Percentiles rank a stretch among this genome's conserved stretches.
phyloP scores from a whole-genome alignment of 64 coral and sea anemone genomes.

The Trachythela sp. region DNA sequence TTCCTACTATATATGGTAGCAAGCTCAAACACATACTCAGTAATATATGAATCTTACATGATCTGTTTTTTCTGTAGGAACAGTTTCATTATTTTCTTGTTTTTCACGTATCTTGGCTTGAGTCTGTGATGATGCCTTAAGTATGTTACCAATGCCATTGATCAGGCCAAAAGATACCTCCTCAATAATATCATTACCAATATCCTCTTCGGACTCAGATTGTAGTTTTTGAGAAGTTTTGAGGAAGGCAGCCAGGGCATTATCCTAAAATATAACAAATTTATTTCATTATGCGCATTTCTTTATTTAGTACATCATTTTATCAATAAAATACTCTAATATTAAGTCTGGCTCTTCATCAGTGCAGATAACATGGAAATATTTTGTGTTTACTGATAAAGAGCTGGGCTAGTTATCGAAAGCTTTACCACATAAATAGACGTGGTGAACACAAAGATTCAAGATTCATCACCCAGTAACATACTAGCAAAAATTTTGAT shows the following conservation, averaged over 20 bases:
- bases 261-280: neutral
- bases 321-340: too few relatives aligned
- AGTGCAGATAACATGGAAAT: too few relatives aligned
- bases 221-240: conserved; percentile 8
- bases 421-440: too few relatives aligned
- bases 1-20: neutral
- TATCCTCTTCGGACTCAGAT: conserved; percentile 22
- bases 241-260: conserved; percentile 23
- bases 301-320: too few relatives aligned
- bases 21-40: too few relatives aligned
- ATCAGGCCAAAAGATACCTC: conserved; percentile 33
- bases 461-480: too few relatives aligned
- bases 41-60: neutral
- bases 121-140: conserved; percentile 37
- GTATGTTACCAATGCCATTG: conserved; percentile 42
- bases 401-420: too few relatives aligned
- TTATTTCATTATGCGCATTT: neutral
- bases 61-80: conserved; percentile 26
- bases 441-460: too few relatives aligned
- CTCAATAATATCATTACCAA: conserved; percentile 53
- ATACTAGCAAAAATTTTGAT: too few relatives aligned
- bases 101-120: neutral
- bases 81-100: neutral
- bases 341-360: too few relatives aligned
- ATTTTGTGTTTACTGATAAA: too few relatives aligned